These are phyloP conservation scores for Cetoscarus ocellatus DNA, from an alignment of 2,797 vertebrate genomes.

Conservation along the genomic window DNA sequence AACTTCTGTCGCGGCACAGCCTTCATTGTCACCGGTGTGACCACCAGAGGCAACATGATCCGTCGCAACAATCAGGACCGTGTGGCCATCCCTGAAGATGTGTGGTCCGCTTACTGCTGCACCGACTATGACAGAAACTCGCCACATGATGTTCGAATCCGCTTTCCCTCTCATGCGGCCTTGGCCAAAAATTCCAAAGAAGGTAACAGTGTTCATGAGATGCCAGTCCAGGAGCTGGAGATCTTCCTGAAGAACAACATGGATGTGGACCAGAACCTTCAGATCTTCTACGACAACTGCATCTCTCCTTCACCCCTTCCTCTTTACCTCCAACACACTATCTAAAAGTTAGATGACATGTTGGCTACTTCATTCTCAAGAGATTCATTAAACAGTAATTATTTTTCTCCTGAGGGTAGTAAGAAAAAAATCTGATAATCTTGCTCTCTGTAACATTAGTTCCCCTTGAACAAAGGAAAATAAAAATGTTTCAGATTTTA, in stretches of 20 bases:
- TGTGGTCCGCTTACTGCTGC: slow-evolving; percentile 84
- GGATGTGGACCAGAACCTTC: slow-evolving; percentile 77
- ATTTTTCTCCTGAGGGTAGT: too few relatives aligned
- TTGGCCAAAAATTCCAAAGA: slow-evolving; percentile 79
- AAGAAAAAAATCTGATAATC: not conserved
- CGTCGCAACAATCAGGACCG: slow-evolving; percentile 82
- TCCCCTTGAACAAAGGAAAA: too few relatives aligned
- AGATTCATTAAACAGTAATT: too few relatives aligned
- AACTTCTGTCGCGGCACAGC: slow-evolving; percentile 79
- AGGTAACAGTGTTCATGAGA: slow-evolving; percentile 70
- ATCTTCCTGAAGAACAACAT: slow-evolving; percentile 68
- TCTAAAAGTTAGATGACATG: slow-evolving; percentile 42
- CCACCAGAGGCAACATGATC: slow-evolving; percentile 77
- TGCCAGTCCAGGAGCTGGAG: slow-evolving; percentile 77
- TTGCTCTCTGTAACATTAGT: not conserved
- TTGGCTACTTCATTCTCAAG: too few relatives aligned
- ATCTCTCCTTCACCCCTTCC: slow-evolving; percentile 81
- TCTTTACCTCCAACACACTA: slow-evolving; percentile 75
- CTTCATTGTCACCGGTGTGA: slow-evolving; percentile 78
- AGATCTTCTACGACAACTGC: slow-evolving; percentile 84
- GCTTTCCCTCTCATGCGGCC: slow-evolving; percentile 70
- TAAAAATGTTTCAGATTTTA: too few relatives aligned
- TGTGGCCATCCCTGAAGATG: slow-evolving; percentile 77
- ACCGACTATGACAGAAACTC: slow-evolving; percentile 80
- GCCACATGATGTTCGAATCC: slow-evolving; percentile 67